Evolutionary conservation across 2,113 vertebrate genomes (phyloP).

Genomic region (Sebastes schlegelii): DNA sequence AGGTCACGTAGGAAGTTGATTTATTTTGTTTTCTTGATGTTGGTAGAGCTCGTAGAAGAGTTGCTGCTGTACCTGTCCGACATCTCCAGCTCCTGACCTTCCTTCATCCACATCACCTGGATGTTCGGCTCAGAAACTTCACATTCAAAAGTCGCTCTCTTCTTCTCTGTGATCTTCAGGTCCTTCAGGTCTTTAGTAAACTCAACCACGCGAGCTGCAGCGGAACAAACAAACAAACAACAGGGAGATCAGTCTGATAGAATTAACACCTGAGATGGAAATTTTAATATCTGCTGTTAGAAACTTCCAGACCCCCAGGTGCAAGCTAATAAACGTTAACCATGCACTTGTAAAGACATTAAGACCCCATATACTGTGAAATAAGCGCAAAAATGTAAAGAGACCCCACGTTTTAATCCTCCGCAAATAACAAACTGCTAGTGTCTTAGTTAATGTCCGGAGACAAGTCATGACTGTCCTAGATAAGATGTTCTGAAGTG

Average conservation of each 20-base stretch:
- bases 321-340: too few relatives aligned
- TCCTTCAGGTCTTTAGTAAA: slow-evolving; percentile 96
- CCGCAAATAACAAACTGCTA: too few relatives aligned
- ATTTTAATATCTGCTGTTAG: too few relatives aligned
- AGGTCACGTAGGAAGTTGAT: fast-evolving
- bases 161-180: slow-evolving; percentile 96
- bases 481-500: too few relatives aligned
- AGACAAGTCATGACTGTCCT: too few relatives aligned
- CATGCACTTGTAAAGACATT: too few relatives aligned
- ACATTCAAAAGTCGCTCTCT: slow-evolving; percentile 95
- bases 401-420: too few relatives aligned
- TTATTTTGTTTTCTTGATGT: background rate
- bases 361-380: too few relatives aligned
- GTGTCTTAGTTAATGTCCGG: too few relatives aligned
- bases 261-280: too few relatives aligned
- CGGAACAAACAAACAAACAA: background rate
- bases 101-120: slow-evolving; percentile 96
- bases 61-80: slow-evolving; percentile 86
- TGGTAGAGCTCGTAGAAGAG: background rate
- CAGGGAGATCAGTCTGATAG: background rate
- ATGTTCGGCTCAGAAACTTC: slow-evolving; percentile 94
- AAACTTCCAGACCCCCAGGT: too few relatives aligned
- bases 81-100: slow-evolving; percentile 92
- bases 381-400: too few relatives aligned
- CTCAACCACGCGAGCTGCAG: slow-evolving; percentile 93